These are phyloP conservation scores for Dryadula phaetusa DNA, from an alignment of 2,888 invertebrate species.

Conservation along the genomic window DNA sequence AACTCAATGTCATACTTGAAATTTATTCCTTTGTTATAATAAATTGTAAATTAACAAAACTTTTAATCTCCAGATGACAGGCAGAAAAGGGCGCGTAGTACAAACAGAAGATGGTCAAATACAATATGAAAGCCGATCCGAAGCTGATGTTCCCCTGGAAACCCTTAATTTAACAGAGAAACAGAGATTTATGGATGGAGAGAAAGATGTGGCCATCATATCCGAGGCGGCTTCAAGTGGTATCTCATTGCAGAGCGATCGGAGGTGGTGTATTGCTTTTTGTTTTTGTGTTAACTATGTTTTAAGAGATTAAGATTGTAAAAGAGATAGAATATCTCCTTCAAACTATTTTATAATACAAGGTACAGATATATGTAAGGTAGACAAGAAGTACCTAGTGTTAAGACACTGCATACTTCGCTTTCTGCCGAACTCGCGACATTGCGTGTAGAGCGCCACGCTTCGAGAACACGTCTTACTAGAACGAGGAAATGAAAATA, in stretches of 20 bases:
- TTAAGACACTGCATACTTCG: too few species aligned
- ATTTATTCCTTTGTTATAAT: too few species aligned
- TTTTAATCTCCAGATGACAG: slow-evolving; percentile 92
- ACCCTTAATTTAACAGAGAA: slow-evolving; percentile 97
- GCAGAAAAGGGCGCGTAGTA: slow-evolving; percentile 96
- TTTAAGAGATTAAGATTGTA: too few species aligned
- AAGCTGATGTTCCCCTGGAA: slow-evolving; percentile 97
- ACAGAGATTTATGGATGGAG: slow-evolving; percentile 98
- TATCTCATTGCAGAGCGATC: slow-evolving; percentile 97
- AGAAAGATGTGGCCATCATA: slow-evolving; percentile 99
- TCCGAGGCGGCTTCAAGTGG: slow-evolving; percentile 99
- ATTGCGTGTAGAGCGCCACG: too few species aligned
- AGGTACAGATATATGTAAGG: too few species aligned
- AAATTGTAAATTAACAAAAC: not conserved
- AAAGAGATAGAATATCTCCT: too few species aligned
- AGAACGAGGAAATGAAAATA: too few species aligned
- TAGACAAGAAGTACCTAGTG: too few species aligned
- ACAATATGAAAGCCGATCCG: slow-evolving; percentile 97
- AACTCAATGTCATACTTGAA: too few species aligned
- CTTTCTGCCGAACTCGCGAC: too few species aligned
- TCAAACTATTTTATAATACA: too few species aligned
- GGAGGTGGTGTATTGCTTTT: slow-evolving; percentile 72
- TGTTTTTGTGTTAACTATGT: not conserved
- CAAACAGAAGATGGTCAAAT: slow-evolving; percentile 96
- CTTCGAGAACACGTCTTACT: too few species aligned